Conservation (phyloP, 2,113 vertebrate genomes). For the Lophotis ruficrista region DNA sequence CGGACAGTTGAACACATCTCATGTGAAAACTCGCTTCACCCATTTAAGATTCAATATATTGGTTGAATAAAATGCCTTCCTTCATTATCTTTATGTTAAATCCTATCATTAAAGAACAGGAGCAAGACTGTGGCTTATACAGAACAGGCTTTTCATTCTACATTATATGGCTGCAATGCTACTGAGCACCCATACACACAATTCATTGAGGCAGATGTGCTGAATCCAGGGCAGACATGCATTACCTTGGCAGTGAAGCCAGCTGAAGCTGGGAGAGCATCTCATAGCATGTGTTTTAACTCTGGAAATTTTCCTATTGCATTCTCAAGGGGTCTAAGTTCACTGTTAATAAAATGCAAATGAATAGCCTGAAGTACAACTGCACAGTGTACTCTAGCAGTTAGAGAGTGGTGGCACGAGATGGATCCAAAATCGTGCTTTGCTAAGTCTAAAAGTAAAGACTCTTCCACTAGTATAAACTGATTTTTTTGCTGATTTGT, state of each 20-base stretch:
- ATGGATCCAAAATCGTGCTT: neutral
- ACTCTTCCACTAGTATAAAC: neutral
- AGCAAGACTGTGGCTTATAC: neutral
- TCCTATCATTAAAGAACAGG: neutral
- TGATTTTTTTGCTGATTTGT: neutral
- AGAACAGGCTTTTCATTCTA: neutral
- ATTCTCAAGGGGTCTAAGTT: neutral
- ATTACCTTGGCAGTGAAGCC: neutral
- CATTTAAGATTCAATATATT: neutral
- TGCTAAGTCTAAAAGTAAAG: neutral
- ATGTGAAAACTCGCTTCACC: fast-evolving
- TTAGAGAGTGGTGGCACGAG: fast-evolving
- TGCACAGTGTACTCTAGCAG: neutral
- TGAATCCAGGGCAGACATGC: neutral
- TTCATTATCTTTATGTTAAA: neutral
- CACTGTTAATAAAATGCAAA: neutral
- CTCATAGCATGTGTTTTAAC: neutral
- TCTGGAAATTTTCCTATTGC: neutral
- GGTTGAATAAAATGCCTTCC: neutral
- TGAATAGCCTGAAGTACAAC: neutral
- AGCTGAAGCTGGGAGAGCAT: neutral
- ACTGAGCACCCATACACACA: neutral
- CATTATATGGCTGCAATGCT: fast-evolving
- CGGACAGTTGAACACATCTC: neutral
- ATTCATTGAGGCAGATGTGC: neutral